phyloP scores from a whole-genome alignment of 2,113 vertebrate species.

The Ifrita kowaldi region DNA sequence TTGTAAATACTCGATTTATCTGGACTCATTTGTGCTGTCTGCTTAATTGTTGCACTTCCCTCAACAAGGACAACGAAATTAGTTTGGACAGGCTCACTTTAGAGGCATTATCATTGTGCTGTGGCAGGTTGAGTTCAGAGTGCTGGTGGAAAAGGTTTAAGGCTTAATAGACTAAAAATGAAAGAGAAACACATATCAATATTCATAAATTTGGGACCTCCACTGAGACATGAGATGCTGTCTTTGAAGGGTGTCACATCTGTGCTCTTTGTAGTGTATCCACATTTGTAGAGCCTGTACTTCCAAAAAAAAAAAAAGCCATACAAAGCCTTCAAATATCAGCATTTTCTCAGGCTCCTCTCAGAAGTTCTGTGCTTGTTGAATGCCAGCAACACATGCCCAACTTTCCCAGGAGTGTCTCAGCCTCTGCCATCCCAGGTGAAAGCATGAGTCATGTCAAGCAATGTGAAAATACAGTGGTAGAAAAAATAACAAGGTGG shows the following conservation, averaged over 20 bases:
- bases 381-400: background rate
- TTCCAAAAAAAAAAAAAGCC: background rate
- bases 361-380: background rate
- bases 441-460: background rate
- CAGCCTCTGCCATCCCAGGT: background rate
- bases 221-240: background rate
- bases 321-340: background rate
- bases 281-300: background rate
- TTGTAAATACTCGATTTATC: conserved; percentile 20
- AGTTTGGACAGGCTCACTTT: conserved; percentile 24
- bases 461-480: background rate
- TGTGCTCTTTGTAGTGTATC: background rate
- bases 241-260: background rate
- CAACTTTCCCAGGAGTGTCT: background rate
- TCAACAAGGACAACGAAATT: conserved; percentile 36
- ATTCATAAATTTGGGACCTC: background rate
- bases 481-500: background rate
- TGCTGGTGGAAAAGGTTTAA: background rate
- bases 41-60: conserved; percentile 35
- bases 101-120: background rate
- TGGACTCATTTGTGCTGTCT: background rate
- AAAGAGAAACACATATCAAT: background rate
- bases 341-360: background rate
- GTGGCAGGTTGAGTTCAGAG: background rate
- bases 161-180: background rate